These are phyloP conservation scores for Cerceris rybyensis DNA, from an alignment of 2,888 invertebrate genomes.

Conservation along the genomic window DNA sequence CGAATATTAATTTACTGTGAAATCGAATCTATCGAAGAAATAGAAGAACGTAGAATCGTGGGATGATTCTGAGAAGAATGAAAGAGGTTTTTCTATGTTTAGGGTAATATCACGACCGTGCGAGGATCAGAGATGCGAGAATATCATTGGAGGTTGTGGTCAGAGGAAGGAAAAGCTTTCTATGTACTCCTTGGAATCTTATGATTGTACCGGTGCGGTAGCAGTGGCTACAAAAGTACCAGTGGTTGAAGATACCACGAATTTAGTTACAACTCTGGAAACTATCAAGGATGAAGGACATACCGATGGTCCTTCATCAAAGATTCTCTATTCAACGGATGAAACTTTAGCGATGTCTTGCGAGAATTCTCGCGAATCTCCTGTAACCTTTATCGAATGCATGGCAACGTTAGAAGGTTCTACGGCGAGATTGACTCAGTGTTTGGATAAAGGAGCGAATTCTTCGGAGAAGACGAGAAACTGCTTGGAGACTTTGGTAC, in stretches of 20 bases:
- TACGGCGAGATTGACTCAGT: constrained; percentile 46
- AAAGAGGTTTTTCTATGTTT: constrained; percentile 8
- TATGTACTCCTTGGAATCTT: constrained; percentile 52
- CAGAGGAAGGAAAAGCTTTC: background rate
- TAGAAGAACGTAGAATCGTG: too few relatives aligned
- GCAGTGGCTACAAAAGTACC: constrained; percentile 29
- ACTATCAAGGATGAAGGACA: constrained; percentile 9
- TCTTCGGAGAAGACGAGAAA: constrained; percentile 8
- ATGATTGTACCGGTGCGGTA: constrained; percentile 32
- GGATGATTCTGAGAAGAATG: too few relatives aligned
- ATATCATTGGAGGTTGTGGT: background rate
- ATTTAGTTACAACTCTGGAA: constrained; percentile 35
- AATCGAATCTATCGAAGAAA: too few relatives aligned
- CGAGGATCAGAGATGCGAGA: background rate
- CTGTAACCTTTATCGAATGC: constrained; percentile 56
- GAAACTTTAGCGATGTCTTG: background rate
- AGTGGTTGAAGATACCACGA: background rate
- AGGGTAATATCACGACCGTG: constrained; percentile 50
- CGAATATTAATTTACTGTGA: background rate
- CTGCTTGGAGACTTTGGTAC: constrained; percentile 36
- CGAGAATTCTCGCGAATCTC: background rate
- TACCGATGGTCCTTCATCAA: constrained; percentile 11
- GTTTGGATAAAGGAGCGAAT: background rate
- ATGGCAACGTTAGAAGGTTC: constrained; percentile 37
- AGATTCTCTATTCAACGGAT: background rate